These are phyloP conservation scores for Mechanitis messenoides DNA, from an alignment of 2,888 invertebrate species.

Conservation along the genomic window DNA sequence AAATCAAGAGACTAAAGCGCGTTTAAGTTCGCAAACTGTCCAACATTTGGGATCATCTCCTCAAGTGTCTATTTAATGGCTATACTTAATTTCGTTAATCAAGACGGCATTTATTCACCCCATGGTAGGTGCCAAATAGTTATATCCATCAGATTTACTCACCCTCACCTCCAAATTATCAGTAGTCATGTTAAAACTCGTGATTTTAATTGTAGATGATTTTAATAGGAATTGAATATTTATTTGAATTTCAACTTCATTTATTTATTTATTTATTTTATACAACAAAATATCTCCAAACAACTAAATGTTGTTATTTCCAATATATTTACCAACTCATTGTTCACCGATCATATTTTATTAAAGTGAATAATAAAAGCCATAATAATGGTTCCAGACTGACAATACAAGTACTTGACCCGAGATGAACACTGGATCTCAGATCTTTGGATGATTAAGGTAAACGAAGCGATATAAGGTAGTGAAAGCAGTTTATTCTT, in stretches of 20 bases:
- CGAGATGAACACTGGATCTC: slow-evolving; percentile 9
- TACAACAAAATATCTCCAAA: too few relatives aligned
- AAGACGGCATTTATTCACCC: background rate
- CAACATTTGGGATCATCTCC: too few relatives aligned
- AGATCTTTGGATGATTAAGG: background rate
- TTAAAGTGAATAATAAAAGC: background rate
- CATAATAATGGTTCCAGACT: background rate
- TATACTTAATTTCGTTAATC: background rate
- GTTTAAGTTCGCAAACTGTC: too few relatives aligned
- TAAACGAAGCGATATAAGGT: background rate
- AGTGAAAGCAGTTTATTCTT: background rate
- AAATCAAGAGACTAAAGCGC: too few relatives aligned
- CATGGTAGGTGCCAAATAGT: slow-evolving; percentile 15
- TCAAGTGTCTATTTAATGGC: too few relatives aligned
- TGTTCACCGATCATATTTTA: background rate
- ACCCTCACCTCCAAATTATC: too few relatives aligned
- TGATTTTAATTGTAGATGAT: too few relatives aligned
- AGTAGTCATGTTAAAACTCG: too few relatives aligned
- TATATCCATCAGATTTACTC: slow-evolving; percentile 6
- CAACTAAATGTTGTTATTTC: too few relatives aligned
- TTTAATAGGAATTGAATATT: too few relatives aligned
- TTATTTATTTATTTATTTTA: too few relatives aligned
- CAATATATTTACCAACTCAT: background rate
- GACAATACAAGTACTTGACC: slow-evolving; percentile 24
- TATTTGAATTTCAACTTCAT: too few relatives aligned